Percentiles rank a stretch among this genome's conserved stretches.
Evolutionary conservation across 2,797 vertebrate species (phyloP).

Genomic region (Hipposideros larvatus): DNA sequence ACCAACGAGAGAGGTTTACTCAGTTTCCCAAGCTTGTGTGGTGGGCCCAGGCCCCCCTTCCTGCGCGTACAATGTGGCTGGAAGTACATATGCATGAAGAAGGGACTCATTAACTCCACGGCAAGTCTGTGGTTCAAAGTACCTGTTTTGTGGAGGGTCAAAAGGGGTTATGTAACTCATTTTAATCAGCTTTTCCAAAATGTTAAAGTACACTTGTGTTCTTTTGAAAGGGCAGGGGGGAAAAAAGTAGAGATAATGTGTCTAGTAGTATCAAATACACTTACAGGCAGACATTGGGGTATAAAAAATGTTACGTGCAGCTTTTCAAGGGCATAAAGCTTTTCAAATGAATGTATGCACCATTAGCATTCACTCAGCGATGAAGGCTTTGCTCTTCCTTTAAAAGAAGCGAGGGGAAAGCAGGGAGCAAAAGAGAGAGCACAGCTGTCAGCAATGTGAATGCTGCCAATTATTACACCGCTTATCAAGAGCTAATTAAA

Average conservation of each 20-base stretch:
- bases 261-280: conserved; percentile 88
- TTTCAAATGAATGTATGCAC: conserved; percentile 85
- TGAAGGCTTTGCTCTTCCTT: conserved; percentile 90
- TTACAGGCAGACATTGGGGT: conserved; percentile 79
- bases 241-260: conserved; percentile 81
- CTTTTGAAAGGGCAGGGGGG: conserved; percentile 36
- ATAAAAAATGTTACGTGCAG: conserved; percentile 67
- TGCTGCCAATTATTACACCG: conserved; percentile 89
- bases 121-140: conserved; percentile 63
- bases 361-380: conserved; percentile 89
- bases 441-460: conserved; percentile 92
- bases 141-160: conserved; percentile 69
- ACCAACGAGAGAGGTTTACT: background rate
- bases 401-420: conserved; percentile 82
- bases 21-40: conserved; percentile 62
- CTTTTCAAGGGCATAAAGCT: conserved; percentile 83
- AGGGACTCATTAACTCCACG: conserved; percentile 78
- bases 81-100: conserved; percentile 64
- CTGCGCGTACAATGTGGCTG: background rate
- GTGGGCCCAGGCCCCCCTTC: background rate
- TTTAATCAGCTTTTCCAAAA: conserved; percentile 74
- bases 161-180: conserved; percentile 84
- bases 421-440: conserved; percentile 74
- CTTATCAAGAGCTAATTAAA: conserved; percentile 93
- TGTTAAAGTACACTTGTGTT: conserved; percentile 84